Percentiles rank a stretch among this genome's conserved stretches.
phyloP scores from a whole-genome alignment of 23 tunicate genomes.

The Diplosoma virens region DNA sequence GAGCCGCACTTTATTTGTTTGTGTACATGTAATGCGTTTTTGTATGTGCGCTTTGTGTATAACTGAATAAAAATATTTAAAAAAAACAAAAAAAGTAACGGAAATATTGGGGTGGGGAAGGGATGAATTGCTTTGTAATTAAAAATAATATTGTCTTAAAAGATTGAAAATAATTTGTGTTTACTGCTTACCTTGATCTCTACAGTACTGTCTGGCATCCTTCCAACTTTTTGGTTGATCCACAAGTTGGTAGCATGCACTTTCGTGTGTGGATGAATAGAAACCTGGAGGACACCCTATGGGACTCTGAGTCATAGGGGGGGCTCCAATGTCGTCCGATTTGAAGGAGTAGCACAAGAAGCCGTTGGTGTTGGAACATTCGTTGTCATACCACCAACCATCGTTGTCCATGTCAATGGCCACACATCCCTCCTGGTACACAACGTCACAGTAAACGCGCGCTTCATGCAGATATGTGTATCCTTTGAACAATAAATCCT shows the following conservation, averaged over 20 bases:
- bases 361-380: constrained; percentile 19
- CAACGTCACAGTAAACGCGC: not conserved
- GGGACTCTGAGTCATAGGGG: constrained; percentile 46
- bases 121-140: too few relatives aligned
- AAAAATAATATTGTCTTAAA: too few relatives aligned
- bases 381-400: constrained; percentile 58
- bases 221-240: constrained; percentile 41
- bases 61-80: too few relatives aligned
- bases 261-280: constrained; percentile 38
- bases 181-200: constrained; percentile 57
- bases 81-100: too few relatives aligned
- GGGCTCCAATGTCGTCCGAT: constrained; percentile 21
- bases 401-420: constrained; percentile 30
- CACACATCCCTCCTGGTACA: constrained; percentile 73
- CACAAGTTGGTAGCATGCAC: constrained; percentile 55
- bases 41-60: too few relatives aligned
- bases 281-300: constrained; percentile 54
- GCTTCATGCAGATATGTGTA: too few relatives aligned
- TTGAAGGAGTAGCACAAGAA: constrained; percentile 58
- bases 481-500: too few relatives aligned
- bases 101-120: too few relatives aligned
- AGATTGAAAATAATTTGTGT: too few relatives aligned
- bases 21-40: too few relatives aligned
- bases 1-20: too few relatives aligned
- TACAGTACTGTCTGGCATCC: constrained; percentile 58